phyloP scores from a whole-genome alignment of 2,888 invertebrate species.

The Eristalis pertinax region DNA sequence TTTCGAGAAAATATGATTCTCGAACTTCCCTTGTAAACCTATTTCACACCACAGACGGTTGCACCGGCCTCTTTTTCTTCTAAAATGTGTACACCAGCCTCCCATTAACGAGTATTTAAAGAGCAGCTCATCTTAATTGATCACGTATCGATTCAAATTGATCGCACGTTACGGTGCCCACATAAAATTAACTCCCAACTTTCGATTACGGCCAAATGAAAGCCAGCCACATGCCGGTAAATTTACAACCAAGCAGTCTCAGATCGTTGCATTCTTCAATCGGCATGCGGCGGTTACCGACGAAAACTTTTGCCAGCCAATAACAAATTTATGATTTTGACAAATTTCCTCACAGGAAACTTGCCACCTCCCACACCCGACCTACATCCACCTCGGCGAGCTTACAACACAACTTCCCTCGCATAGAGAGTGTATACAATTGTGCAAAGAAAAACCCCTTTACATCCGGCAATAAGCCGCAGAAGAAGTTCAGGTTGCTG shows the following conservation, averaged over 20 bases:
- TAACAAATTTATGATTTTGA: conserved; percentile 68
- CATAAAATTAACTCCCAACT: too few species aligned
- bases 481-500: conserved; percentile 31
- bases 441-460: conserved; percentile 24
- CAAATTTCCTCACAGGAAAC: conserved; percentile 56
- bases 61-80: too few species aligned
- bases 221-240: background rate
- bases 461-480: conserved; percentile 57
- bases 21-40: too few species aligned
- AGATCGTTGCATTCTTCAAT: conserved; percentile 19
- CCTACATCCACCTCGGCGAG: conserved; percentile 20
- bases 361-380: conserved; percentile 2
- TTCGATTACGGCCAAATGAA: background rate
- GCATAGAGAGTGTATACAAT: conserved; percentile 12
- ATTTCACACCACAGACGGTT: too few species aligned
- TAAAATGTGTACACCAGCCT: too few species aligned
- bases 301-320: conserved; percentile 50
- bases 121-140: too few species aligned
- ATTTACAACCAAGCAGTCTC: conserved; percentile 2
- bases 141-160: too few species aligned
- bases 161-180: too few species aligned
- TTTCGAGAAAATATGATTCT: too few species aligned
- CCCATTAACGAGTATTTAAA: too few species aligned
- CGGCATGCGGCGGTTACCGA: conserved; percentile 36
- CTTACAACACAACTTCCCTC: conserved; percentile 1